Base-by-base conservation (phyloP, 2,888 invertebrate species). In the Apodemia mormo region DNA sequence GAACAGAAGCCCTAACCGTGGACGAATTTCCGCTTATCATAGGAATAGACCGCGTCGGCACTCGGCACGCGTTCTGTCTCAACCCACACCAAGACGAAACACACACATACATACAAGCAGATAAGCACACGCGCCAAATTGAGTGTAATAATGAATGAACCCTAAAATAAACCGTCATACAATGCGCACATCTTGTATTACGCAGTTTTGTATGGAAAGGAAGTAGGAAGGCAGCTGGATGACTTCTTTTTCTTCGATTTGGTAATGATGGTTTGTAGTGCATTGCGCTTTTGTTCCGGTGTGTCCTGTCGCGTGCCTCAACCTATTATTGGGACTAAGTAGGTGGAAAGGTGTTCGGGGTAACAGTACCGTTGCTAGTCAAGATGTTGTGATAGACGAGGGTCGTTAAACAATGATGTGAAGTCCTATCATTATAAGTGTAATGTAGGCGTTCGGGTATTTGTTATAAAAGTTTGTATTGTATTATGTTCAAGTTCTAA, bases 91-190 rank as follows among this genome's bases (percentile, higher is more conserved):
- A 81, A 81, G 79, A 77, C 72, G 5, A 49, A 5, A 78, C 77
- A 77, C 74, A 75, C 75, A 78, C 74, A 77, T 79, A 81, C 82
- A 82, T 81, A 83, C 76, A 78, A 75, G 81, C 82, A 88, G 91
- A 92, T 88, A 92, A 88, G 87, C 90, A 85, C 92, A 93, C 92
- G 92, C 91, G 92, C 91, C 92, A 90, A 88, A 84, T 86, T 83
- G 86, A 86, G 86, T 86, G 81, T 83, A 82, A 82, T 89, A 92
- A 91, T 91, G 90, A 92, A 90, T 86, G 85, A 85, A 85, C 84
- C 85, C 86, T 87, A 89, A 90, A 90, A 89, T 88, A 88, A 88
- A 89, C 87, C 84, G 82, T 75, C 77, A 68, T 77, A 83, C 89
- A 88, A 90, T 80, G 77, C 82, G 81, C 70, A 80, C 90, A 85